Conservation (phyloP, 1,140 invertebrate genomes). For the Drosophila neocordata region DNA sequence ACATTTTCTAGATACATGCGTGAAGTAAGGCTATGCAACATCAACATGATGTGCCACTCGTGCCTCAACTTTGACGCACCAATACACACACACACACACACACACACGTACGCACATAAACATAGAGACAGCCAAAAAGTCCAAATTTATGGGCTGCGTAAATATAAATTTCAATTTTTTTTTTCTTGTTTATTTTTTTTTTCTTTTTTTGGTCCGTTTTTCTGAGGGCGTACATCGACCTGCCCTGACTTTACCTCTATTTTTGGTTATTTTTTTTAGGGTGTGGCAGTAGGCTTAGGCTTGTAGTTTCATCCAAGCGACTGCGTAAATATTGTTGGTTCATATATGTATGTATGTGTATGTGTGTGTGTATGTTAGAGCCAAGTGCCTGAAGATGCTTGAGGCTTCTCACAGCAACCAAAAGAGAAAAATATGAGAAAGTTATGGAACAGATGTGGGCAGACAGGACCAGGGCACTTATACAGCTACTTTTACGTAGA, state of each 20-base stretch:
- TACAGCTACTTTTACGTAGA: conserved; percentile 57
- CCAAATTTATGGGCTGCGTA: conserved; percentile 79
- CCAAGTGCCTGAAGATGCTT: conserved; percentile 25
- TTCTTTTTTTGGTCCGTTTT: background rate
- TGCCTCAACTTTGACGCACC: conserved; percentile 39
- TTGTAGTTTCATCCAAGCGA: conserved; percentile 56
- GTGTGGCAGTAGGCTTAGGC: conserved; percentile 42
- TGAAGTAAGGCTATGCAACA: conserved; percentile 32
- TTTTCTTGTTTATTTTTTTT: background rate
- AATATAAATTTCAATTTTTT: conserved; percentile 78
- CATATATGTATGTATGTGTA: conserved; percentile 11
- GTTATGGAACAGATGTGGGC: conserved; percentile 22
- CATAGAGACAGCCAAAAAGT: conserved; percentile 60
- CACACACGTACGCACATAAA: conserved; percentile 3
- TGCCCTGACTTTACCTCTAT: conserved; percentile 34
- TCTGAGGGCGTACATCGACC: conserved; percentile 29
- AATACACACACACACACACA: conserved; percentile 5
- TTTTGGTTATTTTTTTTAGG: background rate
- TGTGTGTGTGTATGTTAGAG: background rate
- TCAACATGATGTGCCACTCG: conserved; percentile 58
- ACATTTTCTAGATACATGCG: conserved; percentile 35
- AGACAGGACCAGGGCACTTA: conserved; percentile 52
- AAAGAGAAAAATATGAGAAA: background rate
- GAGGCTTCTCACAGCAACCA: conserved; percentile 11
- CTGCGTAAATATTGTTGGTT: conserved; percentile 60